Percentiles rank a stretch among this genome's conserved stretches.
Evolutionary conservation across 2,113 vertebrate genomes (phyloP).

Genomic region (Gadus macrocephalus): DNA sequence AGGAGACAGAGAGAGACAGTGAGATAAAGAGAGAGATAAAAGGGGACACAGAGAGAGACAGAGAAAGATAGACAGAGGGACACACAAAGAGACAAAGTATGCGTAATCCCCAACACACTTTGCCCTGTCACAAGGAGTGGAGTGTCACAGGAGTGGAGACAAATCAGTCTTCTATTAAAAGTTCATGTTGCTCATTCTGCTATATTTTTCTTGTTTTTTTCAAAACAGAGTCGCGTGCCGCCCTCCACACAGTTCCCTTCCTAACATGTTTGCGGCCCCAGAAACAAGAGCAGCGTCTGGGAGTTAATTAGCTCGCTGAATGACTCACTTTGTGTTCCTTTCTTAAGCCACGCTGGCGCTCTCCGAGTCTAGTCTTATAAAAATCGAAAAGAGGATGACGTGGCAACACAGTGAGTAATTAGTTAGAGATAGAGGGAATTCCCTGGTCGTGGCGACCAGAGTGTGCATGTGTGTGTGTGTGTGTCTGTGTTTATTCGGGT

Average conservation of each 20-base stretch:
- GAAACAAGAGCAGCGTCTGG: background rate
- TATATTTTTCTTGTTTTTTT: no score
- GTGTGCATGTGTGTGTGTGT: constrained; percentile 26
- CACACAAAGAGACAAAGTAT: no score
- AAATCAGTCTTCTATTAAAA: no score
- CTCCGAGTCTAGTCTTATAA: constrained; percentile 40
- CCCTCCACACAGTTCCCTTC: constrained; percentile 9
- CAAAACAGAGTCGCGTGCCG: no score
- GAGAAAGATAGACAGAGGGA: no score
- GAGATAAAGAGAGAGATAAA: no score
- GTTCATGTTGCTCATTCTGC: no score
- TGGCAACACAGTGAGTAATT: constrained; percentile 52
- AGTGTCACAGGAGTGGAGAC: no score
- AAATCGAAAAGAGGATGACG: constrained; percentile 52
- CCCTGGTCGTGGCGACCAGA: constrained; percentile 34
- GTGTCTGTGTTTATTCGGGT: constrained; percentile 12
- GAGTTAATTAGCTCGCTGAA: constrained; percentile 51
- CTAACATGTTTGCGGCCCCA: background rate
- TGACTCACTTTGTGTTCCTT: constrained; percentile 24
- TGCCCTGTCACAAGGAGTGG: no score
- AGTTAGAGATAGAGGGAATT: constrained; percentile 50
- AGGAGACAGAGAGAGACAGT: no score
- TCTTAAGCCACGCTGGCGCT: constrained; percentile 41
- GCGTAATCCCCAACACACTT: no score
- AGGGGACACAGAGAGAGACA: no score